These are phyloP conservation scores for Protophormia terraenovae DNA, from an alignment of 2,888 invertebrate genomes.

Conservation along the genomic window DNA sequence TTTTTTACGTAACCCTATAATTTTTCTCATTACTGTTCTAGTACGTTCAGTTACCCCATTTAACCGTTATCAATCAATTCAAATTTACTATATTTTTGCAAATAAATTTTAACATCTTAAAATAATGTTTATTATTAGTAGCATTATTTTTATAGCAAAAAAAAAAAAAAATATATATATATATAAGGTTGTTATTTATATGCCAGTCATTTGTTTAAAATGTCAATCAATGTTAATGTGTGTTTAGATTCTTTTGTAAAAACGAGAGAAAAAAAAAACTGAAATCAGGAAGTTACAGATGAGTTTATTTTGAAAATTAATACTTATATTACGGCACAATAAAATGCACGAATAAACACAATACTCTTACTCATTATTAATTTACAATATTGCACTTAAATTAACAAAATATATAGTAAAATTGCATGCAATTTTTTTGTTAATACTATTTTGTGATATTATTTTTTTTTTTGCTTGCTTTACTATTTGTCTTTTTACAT, in stretches of 20 bases:
- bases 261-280: background rate
- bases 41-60: background rate
- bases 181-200: conserved; percentile 43
- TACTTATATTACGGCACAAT: conserved; percentile 18
- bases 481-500: conserved; percentile 8
- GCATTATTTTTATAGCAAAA: background rate
- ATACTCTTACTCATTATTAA: conserved; percentile 1
- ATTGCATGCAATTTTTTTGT: conserved; percentile 11
- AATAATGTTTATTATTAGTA: background rate
- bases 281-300: conserved; percentile 45
- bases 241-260: background rate
- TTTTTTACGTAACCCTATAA: background rate
- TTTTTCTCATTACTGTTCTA: background rate
- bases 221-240: conserved; percentile 42
- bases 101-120: conserved; percentile 9
- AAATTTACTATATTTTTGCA: background rate
- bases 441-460: background rate
- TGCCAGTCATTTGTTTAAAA: conserved; percentile 31
- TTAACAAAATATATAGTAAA: background rate
- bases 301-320: conserved; percentile 36
- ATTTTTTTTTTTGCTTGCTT: too few species aligned
- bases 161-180: too few species aligned
- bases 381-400: background rate
- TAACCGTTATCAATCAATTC: background rate
- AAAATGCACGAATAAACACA: conserved; percentile 25